A percentile compares a stretch with the other conserved stretches of the same genome.
Evolutionary conservation across 2,888 invertebrate genomes (phyloP).

Genomic region (Conus canariensis): DNA sequence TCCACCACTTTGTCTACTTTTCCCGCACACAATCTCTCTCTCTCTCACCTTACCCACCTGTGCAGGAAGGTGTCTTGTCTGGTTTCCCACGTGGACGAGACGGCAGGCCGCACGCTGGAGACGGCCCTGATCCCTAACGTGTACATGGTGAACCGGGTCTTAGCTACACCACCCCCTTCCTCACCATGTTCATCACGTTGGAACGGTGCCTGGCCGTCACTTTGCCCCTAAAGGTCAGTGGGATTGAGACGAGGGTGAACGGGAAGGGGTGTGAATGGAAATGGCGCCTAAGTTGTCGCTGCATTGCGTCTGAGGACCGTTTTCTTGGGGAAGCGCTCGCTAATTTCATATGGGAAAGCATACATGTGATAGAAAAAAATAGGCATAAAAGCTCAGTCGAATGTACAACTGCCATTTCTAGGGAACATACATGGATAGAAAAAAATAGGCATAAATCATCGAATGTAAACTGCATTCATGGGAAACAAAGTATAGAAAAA

Average conservation of each 20-base stretch:
- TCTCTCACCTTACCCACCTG: no score
- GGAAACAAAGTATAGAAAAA: no score
- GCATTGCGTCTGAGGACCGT: no score
- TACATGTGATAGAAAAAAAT: neutral
- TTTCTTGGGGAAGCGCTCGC: neutral
- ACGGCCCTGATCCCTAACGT: constrained; percentile 31
- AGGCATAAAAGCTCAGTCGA: no score
- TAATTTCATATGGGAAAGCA: neutral
- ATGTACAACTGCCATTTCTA: no score
- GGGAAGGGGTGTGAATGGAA: neutral
- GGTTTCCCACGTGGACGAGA: constrained; percentile 26
- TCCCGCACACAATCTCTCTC: no score
- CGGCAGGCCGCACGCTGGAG: constrained; percentile 3
- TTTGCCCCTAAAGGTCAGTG: constrained; percentile 27
- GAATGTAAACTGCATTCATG: no score
- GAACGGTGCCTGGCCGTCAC: constrained; percentile 38
- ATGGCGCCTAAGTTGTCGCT: no score
- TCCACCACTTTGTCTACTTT: no score
- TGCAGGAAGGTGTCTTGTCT: constrained; percentile 37
- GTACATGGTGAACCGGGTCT: constrained; percentile 37
- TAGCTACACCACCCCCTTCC: constrained; percentile 37
- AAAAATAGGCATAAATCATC: no score
- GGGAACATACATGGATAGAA: neutral
- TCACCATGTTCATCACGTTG: constrained; percentile 40
- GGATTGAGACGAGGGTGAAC: no score